Percentiles rank a stretch among this genome's conserved stretches.
phyloP scores from a whole-genome alignment of 1,140 invertebrate species.

The Drosophila kikkawai region DNA sequence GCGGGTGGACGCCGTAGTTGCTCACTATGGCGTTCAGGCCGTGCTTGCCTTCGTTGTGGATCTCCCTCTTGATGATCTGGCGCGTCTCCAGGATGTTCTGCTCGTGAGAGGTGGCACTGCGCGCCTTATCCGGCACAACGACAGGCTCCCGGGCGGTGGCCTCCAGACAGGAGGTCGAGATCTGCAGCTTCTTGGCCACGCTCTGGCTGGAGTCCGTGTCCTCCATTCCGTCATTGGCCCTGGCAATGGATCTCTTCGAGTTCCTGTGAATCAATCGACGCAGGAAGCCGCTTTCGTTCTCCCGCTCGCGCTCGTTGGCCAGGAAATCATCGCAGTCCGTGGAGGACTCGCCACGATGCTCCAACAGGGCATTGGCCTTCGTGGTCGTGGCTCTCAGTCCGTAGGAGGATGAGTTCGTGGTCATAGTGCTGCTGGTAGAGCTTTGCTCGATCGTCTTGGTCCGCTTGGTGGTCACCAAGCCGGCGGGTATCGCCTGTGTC shows the following conservation, averaged over 20 bases:
- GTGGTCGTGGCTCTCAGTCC: slow-evolving; percentile 47
- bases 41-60: slow-evolving; percentile 66
- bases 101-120: slow-evolving; percentile 68
- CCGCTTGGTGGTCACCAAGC: slow-evolving; percentile 31
- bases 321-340: slow-evolving; percentile 63
- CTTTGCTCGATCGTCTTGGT: slow-evolving; percentile 55
- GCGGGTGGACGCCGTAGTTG: slow-evolving; percentile 62
- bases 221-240: slow-evolving; percentile 83
- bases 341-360: slow-evolving; percentile 64
- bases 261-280: slow-evolving; percentile 88
- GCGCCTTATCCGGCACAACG: slow-evolving; percentile 48
- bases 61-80: slow-evolving; percentile 72
- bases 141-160: slow-evolving; percentile 47
- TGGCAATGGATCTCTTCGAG: slow-evolving; percentile 86
- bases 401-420: slow-evolving; percentile 42
- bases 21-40: slow-evolving; percentile 72
- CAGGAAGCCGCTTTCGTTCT: slow-evolving; percentile 88
- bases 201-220: slow-evolving; percentile 86
- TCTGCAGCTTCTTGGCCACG: slow-evolving; percentile 77
- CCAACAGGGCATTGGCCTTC: slow-evolving; percentile 55
- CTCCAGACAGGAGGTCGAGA: slow-evolving; percentile 66
- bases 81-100: slow-evolving; percentile 76
- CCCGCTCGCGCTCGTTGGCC: slow-evolving; percentile 5
- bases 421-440: slow-evolving; percentile 18
- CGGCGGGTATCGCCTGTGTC: slow-evolving; percentile 14